A percentile compares a stretch with the other conserved stretches of the same genome.
Conservation (phyloP, 2,888 invertebrate genomes). For the Thymelicus acteon region DNA sequence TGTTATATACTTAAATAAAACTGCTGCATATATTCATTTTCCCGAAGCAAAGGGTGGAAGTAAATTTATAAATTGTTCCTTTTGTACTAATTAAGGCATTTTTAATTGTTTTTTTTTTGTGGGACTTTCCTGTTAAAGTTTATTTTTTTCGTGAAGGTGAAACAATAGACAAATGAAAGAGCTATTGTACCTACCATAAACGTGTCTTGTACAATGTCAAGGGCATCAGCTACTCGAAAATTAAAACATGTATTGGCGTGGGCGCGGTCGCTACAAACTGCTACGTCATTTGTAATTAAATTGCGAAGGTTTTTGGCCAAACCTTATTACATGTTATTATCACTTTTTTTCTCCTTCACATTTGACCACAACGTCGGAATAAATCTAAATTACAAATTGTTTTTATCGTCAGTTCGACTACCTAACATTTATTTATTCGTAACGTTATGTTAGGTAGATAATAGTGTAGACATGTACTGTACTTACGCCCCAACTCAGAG, state of each 20-base stretch:
- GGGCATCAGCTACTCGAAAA: not conserved
- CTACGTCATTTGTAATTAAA: conserved; percentile 6
- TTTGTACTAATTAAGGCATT: too few relatives aligned
- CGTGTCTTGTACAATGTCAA: conserved; percentile 1
- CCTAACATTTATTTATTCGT: conserved; percentile 9
- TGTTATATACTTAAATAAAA: too few relatives aligned
- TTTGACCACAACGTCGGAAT: conserved; percentile 19
- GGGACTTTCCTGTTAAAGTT: too few relatives aligned
- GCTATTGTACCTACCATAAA: not conserved
- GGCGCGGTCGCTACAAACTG: conserved; percentile 2
- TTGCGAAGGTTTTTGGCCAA: conserved; percentile 9
- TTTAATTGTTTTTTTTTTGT: too few relatives aligned
- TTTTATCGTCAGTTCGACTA: not conserved
- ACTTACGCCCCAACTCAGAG: too few relatives aligned
- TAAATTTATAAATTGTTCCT: too few relatives aligned
- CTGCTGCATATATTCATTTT: too few relatives aligned
- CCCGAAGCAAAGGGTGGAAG: too few relatives aligned
- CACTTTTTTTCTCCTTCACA: conserved; percentile 21
- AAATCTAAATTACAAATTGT: conserved; percentile 24
- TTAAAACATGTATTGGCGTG: not conserved
- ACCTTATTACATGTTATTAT: not conserved
- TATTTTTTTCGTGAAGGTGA: too few relatives aligned
- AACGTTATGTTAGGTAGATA: not conserved
- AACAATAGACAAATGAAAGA: too few relatives aligned
- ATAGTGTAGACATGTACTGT: too few relatives aligned